Evolutionary conservation across 2,888 invertebrate genomes (phyloP).

Genomic region (Sinhomidia bicolor): DNA sequence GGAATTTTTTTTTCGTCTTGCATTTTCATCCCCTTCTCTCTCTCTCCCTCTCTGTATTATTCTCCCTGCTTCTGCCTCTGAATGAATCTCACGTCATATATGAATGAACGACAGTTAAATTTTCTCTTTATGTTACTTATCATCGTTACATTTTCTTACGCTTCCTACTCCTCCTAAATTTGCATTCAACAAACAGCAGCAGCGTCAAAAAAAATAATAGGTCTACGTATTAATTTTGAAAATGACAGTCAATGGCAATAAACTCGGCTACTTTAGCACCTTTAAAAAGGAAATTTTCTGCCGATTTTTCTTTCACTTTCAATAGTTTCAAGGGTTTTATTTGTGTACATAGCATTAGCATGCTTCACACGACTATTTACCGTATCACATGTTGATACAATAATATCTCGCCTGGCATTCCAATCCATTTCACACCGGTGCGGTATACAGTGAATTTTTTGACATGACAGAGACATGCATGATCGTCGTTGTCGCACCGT

Average conservation of each 20-base stretch:
- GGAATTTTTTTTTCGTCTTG: slow-evolving; percentile 53
- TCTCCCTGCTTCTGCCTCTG: too few relatives aligned
- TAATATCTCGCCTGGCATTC: slow-evolving; percentile 24
- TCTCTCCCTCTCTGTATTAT: too few relatives aligned
- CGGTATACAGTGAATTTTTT: background rate
- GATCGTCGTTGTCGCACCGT: background rate
- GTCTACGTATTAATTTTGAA: slow-evolving; percentile 48
- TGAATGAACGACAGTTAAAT: slow-evolving; percentile 29
- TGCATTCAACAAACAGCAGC: slow-evolving; percentile 31
- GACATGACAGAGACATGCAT: slow-evolving; percentile 25
- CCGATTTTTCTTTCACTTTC: slow-evolving; percentile 26
- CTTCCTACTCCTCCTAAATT: slow-evolving; percentile 39
- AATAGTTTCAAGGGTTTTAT: slow-evolving; percentile 40
- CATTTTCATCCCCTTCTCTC: slow-evolving; percentile 47
- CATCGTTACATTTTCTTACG: slow-evolving; percentile 31
- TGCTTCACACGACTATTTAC: slow-evolving; percentile 11
- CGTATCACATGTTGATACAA: slow-evolving; percentile 12
- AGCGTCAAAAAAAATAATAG: slow-evolving; percentile 30
- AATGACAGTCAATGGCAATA: slow-evolving; percentile 65
- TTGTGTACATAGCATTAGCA: slow-evolving; percentile 29
- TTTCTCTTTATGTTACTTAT: slow-evolving; percentile 36
- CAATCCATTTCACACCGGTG: slow-evolving; percentile 32
- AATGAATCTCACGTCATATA: slow-evolving; percentile 26
- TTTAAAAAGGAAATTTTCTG: slow-evolving; percentile 26
- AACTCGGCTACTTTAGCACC: slow-evolving; percentile 64